Percentiles rank a stretch among this genome's conserved stretches.
Evolutionary conservation across 2,113 vertebrate species (phyloP).

Genomic region (Aegithalos caudatus): DNA sequence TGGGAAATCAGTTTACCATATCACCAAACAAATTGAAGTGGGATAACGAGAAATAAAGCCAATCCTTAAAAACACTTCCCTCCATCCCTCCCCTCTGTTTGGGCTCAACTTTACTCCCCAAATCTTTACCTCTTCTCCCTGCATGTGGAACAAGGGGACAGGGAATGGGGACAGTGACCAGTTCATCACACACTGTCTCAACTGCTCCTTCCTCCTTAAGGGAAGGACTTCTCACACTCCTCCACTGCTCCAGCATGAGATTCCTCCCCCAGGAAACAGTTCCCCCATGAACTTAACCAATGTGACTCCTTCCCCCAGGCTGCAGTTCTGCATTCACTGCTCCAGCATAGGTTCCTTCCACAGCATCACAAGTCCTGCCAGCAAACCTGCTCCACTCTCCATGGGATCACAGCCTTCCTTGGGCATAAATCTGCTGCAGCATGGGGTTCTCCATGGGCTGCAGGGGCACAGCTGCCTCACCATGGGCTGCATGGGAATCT

Average conservation of each 20-base stretch:
- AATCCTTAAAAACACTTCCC: background rate
- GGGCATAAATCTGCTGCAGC: background rate
- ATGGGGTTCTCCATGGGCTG: background rate
- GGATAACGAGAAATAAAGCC: background rate
- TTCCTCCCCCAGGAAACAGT: background rate
- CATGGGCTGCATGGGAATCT: background rate
- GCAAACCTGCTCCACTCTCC: background rate
- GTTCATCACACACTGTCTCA: background rate
- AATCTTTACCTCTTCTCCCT: background rate
- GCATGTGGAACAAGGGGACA: background rate
- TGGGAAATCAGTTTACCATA: background rate
- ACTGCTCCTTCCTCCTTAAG: background rate
- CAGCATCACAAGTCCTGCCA: background rate
- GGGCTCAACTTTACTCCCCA: background rate
- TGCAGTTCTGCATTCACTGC: background rate
- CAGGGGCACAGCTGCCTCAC: background rate
- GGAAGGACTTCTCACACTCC: background rate
- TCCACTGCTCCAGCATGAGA: background rate
- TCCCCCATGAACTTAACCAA: background rate
- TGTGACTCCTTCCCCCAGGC: background rate
- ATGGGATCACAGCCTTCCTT: background rate
- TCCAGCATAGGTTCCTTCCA: background rate
- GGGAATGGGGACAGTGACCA: fast-evolving
- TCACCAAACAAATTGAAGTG: background rate
- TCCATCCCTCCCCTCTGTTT: background rate